Conservation (phyloP, 2,888 invertebrate genomes). For the Drosophila kuntzei region DNA sequence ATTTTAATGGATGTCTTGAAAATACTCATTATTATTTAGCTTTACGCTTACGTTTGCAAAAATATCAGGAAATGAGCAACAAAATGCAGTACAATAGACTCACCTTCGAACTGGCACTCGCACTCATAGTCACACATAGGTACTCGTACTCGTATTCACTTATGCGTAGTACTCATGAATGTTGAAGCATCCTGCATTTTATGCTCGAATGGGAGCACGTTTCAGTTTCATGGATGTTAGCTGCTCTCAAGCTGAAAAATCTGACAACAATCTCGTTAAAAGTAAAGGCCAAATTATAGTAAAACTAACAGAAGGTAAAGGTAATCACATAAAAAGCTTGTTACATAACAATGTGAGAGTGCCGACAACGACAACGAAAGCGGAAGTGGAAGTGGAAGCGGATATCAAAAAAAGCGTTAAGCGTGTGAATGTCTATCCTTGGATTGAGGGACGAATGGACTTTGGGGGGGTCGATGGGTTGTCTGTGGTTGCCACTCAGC, state of each 20-base stretch:
- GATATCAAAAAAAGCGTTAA: constrained; percentile 67
- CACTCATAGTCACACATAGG: constrained; percentile 13
- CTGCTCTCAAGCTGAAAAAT: constrained; percentile 54
- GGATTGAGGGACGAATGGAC: constrained; percentile 3
- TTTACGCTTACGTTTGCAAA: constrained; percentile 17
- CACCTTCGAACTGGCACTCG: not conserved
- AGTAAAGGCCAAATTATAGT: constrained; percentile 79
- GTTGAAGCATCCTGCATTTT: constrained; percentile 55
- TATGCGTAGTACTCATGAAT: constrained; percentile 21
- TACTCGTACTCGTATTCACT: not conserved
- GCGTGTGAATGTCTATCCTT: constrained; percentile 64
- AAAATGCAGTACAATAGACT: constrained; percentile 41
- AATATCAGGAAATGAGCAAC: constrained; percentile 39
- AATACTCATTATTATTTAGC: constrained; percentile 3
- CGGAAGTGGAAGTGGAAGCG: constrained; percentile 61
- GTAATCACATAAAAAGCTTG: constrained; percentile 80
- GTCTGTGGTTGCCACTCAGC: constrained; percentile 44
- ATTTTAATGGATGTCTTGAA: not conserved
- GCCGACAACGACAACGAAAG: constrained; percentile 18
- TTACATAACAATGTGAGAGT: constrained; percentile 74
- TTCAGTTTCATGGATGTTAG: constrained; percentile 56
- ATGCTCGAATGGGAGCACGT: constrained; percentile 56
- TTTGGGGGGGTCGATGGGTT: not conserved
- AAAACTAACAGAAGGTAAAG: constrained; percentile 80
- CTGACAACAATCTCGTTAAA: constrained; percentile 79